phyloP scores from a whole-genome alignment of 2,797 vertebrate genomes.

The Manis pentadactyla region DNA sequence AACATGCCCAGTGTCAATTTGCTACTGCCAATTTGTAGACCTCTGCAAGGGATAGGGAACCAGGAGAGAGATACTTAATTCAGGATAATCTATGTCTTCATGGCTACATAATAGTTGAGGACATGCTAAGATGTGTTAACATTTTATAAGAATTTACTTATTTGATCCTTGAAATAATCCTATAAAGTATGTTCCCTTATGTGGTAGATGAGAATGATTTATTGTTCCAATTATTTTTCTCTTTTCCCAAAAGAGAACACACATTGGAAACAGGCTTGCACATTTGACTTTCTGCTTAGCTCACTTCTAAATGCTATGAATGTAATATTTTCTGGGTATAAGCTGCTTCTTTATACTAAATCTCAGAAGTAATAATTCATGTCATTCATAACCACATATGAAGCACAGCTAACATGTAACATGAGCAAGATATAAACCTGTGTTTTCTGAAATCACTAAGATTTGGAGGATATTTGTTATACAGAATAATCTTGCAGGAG shows the following conservation, averaged over 20 bases:
- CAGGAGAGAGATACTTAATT: background rate
- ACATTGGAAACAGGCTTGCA: background rate
- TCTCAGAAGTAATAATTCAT: background rate
- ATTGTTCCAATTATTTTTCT: background rate
- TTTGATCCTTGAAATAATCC: background rate
- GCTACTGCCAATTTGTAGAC: background rate
- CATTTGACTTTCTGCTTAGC: background rate
- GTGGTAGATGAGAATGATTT: background rate
- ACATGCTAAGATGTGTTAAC: background rate
- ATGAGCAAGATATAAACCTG: background rate
- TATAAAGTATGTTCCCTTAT: background rate
- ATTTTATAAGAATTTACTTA: background rate
- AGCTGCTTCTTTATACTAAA: background rate
- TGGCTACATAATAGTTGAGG: background rate
- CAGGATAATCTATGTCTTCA: background rate
- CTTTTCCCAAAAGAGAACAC: background rate
- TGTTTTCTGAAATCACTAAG: background rate
- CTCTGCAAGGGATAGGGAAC: background rate
- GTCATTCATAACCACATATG: background rate
- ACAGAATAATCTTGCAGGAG: background rate
- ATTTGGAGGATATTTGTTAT: background rate
- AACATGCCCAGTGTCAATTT: background rate
- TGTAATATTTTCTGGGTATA: background rate
- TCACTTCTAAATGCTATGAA: background rate
- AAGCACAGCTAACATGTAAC: background rate